phyloP scores from a whole-genome alignment of 2,888 invertebrate species.

The Branchipolynoe longqiensis region DNA sequence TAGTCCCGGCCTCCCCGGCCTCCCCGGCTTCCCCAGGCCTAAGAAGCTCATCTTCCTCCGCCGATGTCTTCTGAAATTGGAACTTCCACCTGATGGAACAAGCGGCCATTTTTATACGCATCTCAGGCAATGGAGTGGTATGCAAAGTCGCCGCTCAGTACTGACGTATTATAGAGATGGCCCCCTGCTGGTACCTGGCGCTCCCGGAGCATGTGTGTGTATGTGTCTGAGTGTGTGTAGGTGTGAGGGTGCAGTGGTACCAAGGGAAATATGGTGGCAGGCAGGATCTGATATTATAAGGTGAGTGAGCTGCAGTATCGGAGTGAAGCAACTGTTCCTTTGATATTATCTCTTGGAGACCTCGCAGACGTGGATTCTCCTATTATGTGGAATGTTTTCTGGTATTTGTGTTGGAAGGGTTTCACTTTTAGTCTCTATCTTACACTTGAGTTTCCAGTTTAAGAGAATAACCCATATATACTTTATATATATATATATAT shows the following conservation, averaged over 20 bases:
- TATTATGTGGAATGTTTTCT: too few relatives aligned
- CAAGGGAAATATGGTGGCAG: neutral
- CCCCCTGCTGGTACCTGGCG: neutral
- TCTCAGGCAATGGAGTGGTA: neutral
- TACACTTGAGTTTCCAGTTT: too few relatives aligned
- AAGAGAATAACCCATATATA: too few relatives aligned
- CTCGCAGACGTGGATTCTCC: too few relatives aligned
- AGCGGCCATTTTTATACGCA: neutral
- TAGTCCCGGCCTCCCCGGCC: neutral
- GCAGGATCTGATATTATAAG: too few relatives aligned
- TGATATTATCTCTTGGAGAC: too few relatives aligned
- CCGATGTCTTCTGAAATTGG: slow-evolving; percentile 4
- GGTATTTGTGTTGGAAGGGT: too few relatives aligned
- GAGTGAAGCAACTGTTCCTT: too few relatives aligned
- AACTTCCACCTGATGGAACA: slow-evolving; percentile 21
- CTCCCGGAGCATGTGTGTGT: neutral
- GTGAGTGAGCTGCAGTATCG: too few relatives aligned
- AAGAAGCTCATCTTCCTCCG: slow-evolving; percentile 30
- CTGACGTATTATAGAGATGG: neutral
- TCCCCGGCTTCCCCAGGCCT: neutral
- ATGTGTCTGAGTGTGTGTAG: neutral
- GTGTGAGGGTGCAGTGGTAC: neutral
- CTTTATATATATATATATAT: too few relatives aligned
- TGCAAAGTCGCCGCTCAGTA: neutral
- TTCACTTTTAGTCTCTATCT: too few relatives aligned